Percentiles rank a stretch among this genome's conserved stretches.
Evolutionary conservation across 2,888 invertebrate genomes (phyloP).

Genomic region (Harpalus rubripes): DNA sequence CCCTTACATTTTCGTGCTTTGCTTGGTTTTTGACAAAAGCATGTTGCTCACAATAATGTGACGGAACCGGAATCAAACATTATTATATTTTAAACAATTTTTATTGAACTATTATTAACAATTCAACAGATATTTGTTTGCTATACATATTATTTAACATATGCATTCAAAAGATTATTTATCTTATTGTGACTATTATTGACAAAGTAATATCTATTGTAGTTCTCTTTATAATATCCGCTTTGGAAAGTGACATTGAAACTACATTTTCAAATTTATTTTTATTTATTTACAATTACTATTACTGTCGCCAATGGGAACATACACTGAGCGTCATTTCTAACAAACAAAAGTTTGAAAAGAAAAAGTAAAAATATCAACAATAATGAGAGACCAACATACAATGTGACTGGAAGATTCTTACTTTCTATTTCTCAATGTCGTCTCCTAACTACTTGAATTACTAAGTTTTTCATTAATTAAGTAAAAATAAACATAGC

Average conservation of each 20-base stretch:
- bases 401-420: conserved; percentile 33
- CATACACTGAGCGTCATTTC: conserved; percentile 10
- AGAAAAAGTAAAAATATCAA: conserved; percentile 56
- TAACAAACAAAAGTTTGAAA: conserved; percentile 32
- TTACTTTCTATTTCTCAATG: conserved; percentile 59
- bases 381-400: conserved; percentile 45
- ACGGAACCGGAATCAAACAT: too few species aligned
- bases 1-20: too few species aligned
- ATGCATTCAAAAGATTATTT: not conserved
- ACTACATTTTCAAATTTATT: not conserved
- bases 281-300: conserved; percentile 39
- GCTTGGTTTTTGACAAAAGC: too few species aligned
- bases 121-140: too few species aligned
- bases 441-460: conserved; percentile 48
- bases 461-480: conserved; percentile 40
- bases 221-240: not conserved
- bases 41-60: too few species aligned
- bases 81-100: too few species aligned
- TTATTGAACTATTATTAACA: too few species aligned
- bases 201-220: not conserved
- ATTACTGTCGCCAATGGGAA: not conserved
- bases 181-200: not conserved
- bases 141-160: too few species aligned
- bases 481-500: conserved; percentile 24
- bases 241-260: not conserved